Percentiles rank a stretch among this genome's conserved stretches.
Conservation (phyloP, 2,797 vertebrate species). For the Sardinella longiceps region DNA sequence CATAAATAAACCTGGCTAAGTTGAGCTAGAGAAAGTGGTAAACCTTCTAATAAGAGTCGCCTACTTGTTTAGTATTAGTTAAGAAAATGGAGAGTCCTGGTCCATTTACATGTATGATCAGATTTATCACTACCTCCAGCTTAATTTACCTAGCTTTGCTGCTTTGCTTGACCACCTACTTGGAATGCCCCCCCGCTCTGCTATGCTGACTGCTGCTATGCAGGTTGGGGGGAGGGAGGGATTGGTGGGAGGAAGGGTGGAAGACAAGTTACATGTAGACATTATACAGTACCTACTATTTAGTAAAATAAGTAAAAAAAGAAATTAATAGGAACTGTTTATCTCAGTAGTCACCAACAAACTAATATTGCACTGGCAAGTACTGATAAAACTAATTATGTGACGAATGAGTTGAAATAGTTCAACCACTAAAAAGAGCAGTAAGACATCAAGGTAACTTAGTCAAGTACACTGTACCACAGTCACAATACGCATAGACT, state of each 20-base stretch:
- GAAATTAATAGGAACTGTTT: neutral
- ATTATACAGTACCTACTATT: neutral
- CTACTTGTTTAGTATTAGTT: too few relatives aligned
- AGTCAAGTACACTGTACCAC: neutral
- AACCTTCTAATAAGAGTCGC: too few relatives aligned
- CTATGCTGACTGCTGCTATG: slow-evolving; percentile 64
- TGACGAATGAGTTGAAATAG: neutral
- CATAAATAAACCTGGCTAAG: too few relatives aligned
- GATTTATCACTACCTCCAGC: too few relatives aligned
- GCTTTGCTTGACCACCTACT: too few relatives aligned
- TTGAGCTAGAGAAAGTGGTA: too few relatives aligned
- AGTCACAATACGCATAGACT: too few relatives aligned
- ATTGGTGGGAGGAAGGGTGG: neutral
- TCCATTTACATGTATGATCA: too few relatives aligned
- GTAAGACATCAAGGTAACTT: neutral
- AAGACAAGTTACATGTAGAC: neutral
- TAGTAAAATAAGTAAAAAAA: neutral
- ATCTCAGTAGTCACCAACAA: neutral
- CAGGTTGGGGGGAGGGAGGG: slow-evolving; percentile 31
- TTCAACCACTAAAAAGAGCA: neutral
- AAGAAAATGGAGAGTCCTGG: too few relatives aligned
- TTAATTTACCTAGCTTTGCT: too few relatives aligned
- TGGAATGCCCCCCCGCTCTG: slow-evolving; percentile 32
- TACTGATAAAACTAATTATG: neutral
- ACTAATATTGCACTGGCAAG: neutral